Evolutionary conservation across 2,888 invertebrate genomes (phyloP), one percentile per base, ranked within the genome.

Genomic region (Callyntrura sp.): DNA sequence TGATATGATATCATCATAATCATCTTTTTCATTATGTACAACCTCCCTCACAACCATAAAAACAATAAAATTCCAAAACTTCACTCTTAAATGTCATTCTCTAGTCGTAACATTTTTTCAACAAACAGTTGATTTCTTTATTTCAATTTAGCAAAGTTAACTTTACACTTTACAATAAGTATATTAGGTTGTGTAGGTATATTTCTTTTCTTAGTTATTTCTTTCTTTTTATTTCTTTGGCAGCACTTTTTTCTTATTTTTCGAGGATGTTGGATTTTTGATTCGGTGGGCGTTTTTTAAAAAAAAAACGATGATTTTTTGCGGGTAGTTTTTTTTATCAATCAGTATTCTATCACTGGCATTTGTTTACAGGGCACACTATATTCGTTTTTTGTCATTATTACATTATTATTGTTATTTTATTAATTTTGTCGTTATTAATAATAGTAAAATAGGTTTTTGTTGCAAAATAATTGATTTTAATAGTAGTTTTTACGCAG

Each of bases 381-480:
- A n/a, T 35, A 35, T 35, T 35, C 6, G 35, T 35, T 35, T 51
- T 51, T 51, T 51, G 14, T 51, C n/a, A 51, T 14, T 14, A 60
- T 60, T 4, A 55, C 28, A 35, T 68, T 43, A 43, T 12, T 68
- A 68, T 14, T 25, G 6, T 28, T 68, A 35, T 51, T 51, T 51
- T 51, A 12, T 51, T 51, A 51, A 51, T 14, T n/a, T 60, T 17
- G n/a, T 68, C n/a, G n/a, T 12, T 68, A 68, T 14, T 25, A 14
- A n/a, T 68, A 35, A 28, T 85, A 85, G 23, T 85, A 85, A 85
- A 85, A 85, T 85, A 85, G 60, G 9, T 76, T 14, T 23, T 55
- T 55, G 65, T 85, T 73, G 84, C 84, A 85, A 85, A 85, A 43
- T 85, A 85, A 85, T 20, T 85, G 73, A 73, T 28, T 35, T 35